Conservation (phyloP, 2,113 vertebrate genomes). For the Leucopternis melanops region DNA sequence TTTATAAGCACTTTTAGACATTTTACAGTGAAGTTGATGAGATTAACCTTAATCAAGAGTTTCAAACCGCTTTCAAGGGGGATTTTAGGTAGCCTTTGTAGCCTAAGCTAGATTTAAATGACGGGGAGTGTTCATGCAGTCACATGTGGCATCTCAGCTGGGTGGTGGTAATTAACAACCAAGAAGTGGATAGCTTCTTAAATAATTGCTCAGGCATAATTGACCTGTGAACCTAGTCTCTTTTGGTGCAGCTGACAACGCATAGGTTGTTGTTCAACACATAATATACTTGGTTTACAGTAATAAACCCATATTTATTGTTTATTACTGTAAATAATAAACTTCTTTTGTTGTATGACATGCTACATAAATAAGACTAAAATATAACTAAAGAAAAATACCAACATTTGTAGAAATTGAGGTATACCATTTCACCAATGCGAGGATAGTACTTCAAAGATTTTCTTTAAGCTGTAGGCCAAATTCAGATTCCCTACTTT, state of each 20-base stretch:
- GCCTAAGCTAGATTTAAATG: neutral
- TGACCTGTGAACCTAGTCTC: neutral
- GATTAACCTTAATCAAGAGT: neutral
- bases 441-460: neutral
- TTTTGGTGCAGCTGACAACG: neutral
- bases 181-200: neutral
- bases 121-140: neutral
- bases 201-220: neutral
- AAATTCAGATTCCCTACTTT: neutral
- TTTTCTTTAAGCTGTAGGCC: neutral
- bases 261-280: neutral
- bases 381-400: neutral
- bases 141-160: neutral
- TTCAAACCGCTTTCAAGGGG: neutral
- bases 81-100: neutral
- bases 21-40: neutral
- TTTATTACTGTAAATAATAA: neutral
- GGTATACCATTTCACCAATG: neutral
- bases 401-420: neutral
- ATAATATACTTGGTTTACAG: neutral
- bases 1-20: neutral
- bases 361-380: neutral
- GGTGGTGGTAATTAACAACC: neutral
- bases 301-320: neutral
- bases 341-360: neutral